Base-by-base conservation (phyloP, 2,797 vertebrate species). In the Graptemys geographica region DNA sequence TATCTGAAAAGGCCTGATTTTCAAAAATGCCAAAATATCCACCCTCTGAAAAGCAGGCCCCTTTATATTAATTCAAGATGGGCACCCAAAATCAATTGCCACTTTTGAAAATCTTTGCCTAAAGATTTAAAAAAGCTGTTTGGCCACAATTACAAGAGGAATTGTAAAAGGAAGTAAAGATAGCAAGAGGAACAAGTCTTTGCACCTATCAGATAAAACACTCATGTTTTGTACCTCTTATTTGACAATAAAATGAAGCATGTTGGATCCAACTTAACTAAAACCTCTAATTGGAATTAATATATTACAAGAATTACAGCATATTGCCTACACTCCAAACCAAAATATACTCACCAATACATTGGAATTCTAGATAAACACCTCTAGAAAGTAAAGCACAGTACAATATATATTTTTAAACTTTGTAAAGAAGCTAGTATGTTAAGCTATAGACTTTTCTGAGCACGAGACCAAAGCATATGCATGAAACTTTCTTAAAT, bases 401-500 rank as follows among this genome's bases (percentile, higher is more conserved):
- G 1, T 44, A 55, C 9, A 78, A 28, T 49, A 11, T 33, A 62
- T 69, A 69, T 72, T 84, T 95, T 84, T 23, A 79, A 90, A 96
- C 82, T 59, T 27, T 55, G n/a, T 91, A 90, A 51, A n/a, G 81
- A 93, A 94, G 87, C 81, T 5, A 95, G 86, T 88, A 90, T 92
- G 81, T 90, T 92, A 85, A 95, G 92, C 74, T 88, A 18, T 85
- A 86, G 52, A 81, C 81, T 94, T 95, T 72, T 69, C 88, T 93
- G 3, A 87, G 84, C 87, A 92, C 53, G 88, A 87, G 79, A 82
- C 55, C 79, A 57, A 95, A 86, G 28, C 84, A 49, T 94, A 76
- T 93, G 87, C 91, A 93, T 56, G 87, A 95, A 95, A 90, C 49
- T 78, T 41, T 93, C 91, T 85, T 76, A 49, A 94, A 93, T 96